phyloP scores from a whole-genome alignment of 1,140 invertebrate species.

The Macrobrachium rosenbergii region DNA sequence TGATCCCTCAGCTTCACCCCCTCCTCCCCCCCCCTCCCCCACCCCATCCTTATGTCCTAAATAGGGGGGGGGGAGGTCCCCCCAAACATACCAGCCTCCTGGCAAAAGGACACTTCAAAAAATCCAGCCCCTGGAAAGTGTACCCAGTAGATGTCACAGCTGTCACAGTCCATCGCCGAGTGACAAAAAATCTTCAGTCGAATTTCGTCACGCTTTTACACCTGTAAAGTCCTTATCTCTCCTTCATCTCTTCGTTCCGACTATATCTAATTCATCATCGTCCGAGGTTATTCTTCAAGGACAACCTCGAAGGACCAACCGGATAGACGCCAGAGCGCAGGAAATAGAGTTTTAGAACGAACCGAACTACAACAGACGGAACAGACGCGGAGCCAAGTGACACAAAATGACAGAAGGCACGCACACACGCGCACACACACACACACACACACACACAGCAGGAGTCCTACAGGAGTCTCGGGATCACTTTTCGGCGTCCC shows the following conservation, averaged over 20 bases:
- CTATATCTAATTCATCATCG: neutral
- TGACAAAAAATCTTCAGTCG: constrained; percentile 22
- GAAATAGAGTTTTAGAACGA: neutral
- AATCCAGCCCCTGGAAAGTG: constrained; percentile 17
- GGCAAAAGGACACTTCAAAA: constrained; percentile 55
- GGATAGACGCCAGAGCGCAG: neutral
- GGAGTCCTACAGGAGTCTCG: neutral
- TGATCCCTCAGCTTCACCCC: constrained; percentile 38
- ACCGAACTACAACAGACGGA: neutral
- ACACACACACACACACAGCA: neutral
- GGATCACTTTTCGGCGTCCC: neutral
- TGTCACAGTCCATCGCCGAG: constrained; percentile 34
- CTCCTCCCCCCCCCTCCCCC: neutral
- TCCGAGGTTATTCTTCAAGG: too few relatives aligned
- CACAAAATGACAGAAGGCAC: neutral
- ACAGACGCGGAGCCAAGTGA: neutral
- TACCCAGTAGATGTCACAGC: constrained; percentile 22
- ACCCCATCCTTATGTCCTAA: neutral
- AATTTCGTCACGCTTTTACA: neutral
- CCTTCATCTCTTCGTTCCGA: neutral
- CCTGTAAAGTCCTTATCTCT: neutral
- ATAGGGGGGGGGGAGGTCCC: too few relatives aligned
- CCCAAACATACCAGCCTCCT: neutral
- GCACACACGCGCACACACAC: too few relatives aligned
- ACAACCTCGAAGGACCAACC: neutral